Conservation (phyloP, 2,113 vertebrate species). For the Uria aalge region DNA sequence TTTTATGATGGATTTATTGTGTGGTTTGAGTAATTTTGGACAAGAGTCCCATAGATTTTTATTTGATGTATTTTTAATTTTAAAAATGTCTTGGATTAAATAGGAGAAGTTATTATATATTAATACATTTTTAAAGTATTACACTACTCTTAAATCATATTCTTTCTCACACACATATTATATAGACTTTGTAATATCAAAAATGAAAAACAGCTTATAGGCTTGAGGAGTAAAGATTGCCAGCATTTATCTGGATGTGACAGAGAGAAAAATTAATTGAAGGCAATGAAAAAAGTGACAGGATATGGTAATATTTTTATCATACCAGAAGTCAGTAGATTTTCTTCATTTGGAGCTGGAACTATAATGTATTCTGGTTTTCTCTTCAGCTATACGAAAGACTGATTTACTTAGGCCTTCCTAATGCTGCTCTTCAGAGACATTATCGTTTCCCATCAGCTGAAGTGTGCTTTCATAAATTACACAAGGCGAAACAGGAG, state of each 20-base stretch:
- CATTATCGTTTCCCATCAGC: neutral
- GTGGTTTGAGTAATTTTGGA: neutral
- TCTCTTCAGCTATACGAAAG: neutral
- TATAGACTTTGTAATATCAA: neutral
- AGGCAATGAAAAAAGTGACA: neutral
- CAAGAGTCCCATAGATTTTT: neutral
- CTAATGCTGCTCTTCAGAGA: neutral
- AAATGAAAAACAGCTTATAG: conserved; percentile 24
- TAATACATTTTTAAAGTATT: conserved; percentile 40
- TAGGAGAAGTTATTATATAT: conserved; percentile 2
- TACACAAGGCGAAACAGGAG: neutral
- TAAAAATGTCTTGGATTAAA: neutral
- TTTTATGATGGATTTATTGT: conserved; percentile 38
- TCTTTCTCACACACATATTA: neutral
- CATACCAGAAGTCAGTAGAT: neutral
- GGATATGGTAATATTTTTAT: conserved; percentile 2
- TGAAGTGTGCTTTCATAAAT: neutral
- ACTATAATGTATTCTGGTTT: neutral
- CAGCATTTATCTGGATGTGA: conserved; percentile 49
- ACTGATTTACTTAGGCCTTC: neutral
- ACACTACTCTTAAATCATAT: neutral
- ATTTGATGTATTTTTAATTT: conserved; percentile 52
- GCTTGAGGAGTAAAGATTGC: conserved; percentile 13
- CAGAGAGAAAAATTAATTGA: conserved; percentile 44
- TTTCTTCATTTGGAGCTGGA: conserved; percentile 5